Evolutionary conservation across 2,797 vertebrate genomes (phyloP).

Genomic region (Enteromius fasciolatus): DNA sequence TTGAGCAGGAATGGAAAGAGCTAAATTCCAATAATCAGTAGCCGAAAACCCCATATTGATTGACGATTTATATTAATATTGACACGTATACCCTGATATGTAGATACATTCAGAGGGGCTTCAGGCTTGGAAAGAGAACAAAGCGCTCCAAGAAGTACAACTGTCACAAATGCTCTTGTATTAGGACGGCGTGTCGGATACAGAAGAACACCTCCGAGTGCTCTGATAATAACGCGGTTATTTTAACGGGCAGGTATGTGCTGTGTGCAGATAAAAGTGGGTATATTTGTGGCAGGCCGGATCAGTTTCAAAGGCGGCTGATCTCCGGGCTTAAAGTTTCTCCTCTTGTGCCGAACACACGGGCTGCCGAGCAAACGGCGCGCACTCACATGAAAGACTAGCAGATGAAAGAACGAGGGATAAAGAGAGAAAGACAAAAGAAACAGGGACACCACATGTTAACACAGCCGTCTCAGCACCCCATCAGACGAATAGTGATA

Average conservation of each 20-base stretch:
- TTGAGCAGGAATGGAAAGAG: neutral
- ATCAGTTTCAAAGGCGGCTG: constrained; percentile 81
- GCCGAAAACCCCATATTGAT: neutral
- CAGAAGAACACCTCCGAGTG: constrained; percentile 73
- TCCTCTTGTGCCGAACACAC: constrained; percentile 48
- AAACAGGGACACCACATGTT: constrained; percentile 54
- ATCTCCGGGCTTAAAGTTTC: constrained; percentile 61
- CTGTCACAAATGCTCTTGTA: constrained; percentile 39
- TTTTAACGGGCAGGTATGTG: constrained; percentile 85
- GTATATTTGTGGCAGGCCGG: constrained; percentile 79
- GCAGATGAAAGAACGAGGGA: constrained; percentile 61
- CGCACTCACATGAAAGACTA: constrained; percentile 62
- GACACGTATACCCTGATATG: neutral
- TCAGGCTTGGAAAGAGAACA: constrained; percentile 35
- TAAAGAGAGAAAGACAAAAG: constrained; percentile 55
- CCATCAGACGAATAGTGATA: constrained; percentile 54
- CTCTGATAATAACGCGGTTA: constrained; percentile 80
- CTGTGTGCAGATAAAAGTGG: constrained; percentile 82
- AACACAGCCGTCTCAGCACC: constrained; percentile 53
- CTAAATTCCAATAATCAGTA: neutral
- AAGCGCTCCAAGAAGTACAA: constrained; percentile 32
- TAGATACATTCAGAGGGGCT: constrained; percentile 16
- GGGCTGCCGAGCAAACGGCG: constrained; percentile 35
- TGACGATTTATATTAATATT: neutral
- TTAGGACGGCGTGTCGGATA: constrained; percentile 34